Evolutionary conservation across 35 echinoderm and acorn worm species (phyloP).

Genomic region (Ophioderma brevispina): DNA sequence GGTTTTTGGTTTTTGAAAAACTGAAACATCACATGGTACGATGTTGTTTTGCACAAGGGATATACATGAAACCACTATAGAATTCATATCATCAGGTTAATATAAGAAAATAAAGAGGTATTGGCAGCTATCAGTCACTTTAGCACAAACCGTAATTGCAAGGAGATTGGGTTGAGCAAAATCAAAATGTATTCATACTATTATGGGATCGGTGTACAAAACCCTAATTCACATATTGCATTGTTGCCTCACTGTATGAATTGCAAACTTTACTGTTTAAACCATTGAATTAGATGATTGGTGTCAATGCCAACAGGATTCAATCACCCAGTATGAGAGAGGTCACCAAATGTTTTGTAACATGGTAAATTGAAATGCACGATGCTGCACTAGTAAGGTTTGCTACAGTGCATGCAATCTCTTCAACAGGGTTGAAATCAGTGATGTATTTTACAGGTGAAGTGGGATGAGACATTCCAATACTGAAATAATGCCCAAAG

Average conservation of each 20-base stretch:
- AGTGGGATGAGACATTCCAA: no score
- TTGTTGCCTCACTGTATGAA: no score
- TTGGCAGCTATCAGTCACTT: neutral
- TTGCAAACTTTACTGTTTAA: no score
- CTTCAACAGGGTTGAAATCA: neutral
- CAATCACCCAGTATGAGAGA: no score
- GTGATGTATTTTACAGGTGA: neutral
- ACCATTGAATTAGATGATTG: no score
- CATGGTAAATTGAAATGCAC: no score
- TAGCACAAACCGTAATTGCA: neutral
- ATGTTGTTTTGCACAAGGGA: neutral
- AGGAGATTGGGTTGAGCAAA: neutral
- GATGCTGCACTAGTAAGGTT: neutral
- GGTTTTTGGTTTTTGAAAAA: neutral
- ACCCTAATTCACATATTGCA: no score
- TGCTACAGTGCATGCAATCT: neutral
- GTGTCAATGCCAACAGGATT: no score
- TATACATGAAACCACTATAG: neutral
- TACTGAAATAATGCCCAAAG: no score
- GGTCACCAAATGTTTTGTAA: no score
- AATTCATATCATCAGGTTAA: no score
- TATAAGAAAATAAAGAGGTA: neutral
- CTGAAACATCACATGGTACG: neutral
- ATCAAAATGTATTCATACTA: neutral
- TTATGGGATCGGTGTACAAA: no score